Evolutionary conservation across 2,797 vertebrate species (phyloP), one percentile per base, ranked within the genome.

Genomic region (Enteromius anoplus): DNA sequence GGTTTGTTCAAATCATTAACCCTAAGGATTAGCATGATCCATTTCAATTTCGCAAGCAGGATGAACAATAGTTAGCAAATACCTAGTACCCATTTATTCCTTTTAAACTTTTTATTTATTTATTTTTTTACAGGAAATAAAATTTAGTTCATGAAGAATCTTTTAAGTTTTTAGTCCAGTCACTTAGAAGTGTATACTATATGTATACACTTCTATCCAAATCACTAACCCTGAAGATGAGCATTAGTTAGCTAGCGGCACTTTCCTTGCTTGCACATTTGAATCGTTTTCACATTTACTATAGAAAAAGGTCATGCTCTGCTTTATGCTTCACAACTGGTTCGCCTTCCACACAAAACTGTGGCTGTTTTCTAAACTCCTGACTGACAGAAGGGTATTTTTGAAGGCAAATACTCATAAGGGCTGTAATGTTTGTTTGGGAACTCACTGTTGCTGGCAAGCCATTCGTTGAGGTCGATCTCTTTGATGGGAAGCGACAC

Each of bases 381-480:
- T 15, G 0, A 53, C 69, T 23, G 62, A 71, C 45, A 70, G 69
- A 65, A 75, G 77, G 51, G 14, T 71, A 76, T 58, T 75, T 55
- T 51, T 84, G n/a, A 72, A 23, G 23, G 45, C 32, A 75, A 40
- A 64, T 9, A 7, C 23, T 75, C 10, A 19, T 42, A 51, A 19
- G 2, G 2, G 49, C 34, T 83, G 49, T 55, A 64, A 78, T 11
- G 6, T 75, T 71, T 69, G 64, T 5, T 71, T 37, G 34, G 23
- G 62, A 65, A 97, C 97, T 94, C 91, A 99, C 98, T 98, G 93
- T 98, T 99, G 95, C 96, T 99, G 88, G 98, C 97, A 82, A 99
- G 96, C 98, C 98, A 99, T 94, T 99, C 98, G 0, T 99, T 98
- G 93, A 98, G 97, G 93, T 99, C 98, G 80, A 99, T 99, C 94